phyloP scores from a whole-genome alignment of 1,140 invertebrate genomes.

The Ladona fulva region DNA sequence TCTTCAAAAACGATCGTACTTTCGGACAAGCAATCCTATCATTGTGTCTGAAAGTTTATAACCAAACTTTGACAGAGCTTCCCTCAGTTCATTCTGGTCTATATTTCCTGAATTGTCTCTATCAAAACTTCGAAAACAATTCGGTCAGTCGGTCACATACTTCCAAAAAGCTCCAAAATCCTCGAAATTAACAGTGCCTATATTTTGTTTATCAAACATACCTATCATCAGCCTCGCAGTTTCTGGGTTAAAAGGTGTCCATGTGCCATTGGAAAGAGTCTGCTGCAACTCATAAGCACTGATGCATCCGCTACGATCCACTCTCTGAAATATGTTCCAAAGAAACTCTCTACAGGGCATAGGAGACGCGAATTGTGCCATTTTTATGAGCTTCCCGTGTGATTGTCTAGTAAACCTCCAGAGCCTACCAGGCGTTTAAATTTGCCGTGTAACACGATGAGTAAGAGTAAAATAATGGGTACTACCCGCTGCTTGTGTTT shows the following conservation, averaged over 20 bases:
- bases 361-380: conserved; percentile 28
- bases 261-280: conserved; percentile 94
- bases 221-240: conserved; percentile 92
- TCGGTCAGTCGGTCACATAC: conserved; percentile 97
- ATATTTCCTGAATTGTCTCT: conserved; percentile 94
- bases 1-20: conserved; percentile 88
- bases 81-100: conserved; percentile 80
- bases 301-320: conserved; percentile 85
- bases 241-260: conserved; percentile 97
- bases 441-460: too few species aligned
- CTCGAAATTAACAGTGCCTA: conserved; percentile 86
- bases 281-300: conserved; percentile 82
- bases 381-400: too few species aligned
- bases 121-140: conserved; percentile 91
- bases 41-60: conserved; percentile 80
- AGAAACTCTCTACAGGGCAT: conserved; percentile 68
- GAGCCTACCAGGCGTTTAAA: too few species aligned
- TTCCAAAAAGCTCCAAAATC: conserved; percentile 96
- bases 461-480: too few species aligned
- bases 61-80: conserved; percentile 87
- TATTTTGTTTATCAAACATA: conserved; percentile 94
- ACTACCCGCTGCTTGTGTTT: too few species aligned
- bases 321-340: conserved; percentile 74
- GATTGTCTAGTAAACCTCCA: too few species aligned
- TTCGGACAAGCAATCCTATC: conserved; percentile 71